Evolutionary conservation across 2,797 vertebrate genomes (phyloP).

Genomic region (Malurus leucopterus): DNA sequence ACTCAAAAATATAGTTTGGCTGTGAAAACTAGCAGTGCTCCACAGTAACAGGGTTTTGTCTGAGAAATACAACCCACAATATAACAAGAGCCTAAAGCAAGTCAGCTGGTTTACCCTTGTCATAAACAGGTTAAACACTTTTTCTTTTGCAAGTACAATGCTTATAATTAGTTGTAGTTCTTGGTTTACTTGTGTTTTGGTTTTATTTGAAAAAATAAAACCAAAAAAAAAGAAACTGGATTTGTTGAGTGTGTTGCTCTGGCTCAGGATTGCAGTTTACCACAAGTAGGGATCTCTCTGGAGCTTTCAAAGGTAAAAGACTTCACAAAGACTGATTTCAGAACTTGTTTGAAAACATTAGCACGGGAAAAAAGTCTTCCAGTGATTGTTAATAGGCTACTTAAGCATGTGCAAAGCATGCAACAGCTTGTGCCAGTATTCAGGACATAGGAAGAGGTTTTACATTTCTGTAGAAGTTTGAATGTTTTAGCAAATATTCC

Average conservation of each 20-base stretch:
- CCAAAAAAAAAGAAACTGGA: not conserved
- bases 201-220: not conserved
- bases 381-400: not conserved
- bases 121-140: not conserved
- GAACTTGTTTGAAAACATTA: not conserved
- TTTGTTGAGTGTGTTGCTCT: not conserved
- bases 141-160: not conserved
- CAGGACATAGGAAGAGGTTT: rapidly evolving
- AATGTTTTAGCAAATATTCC: not conserved
- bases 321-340: not conserved
- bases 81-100: not conserved
- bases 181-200: rapidly evolving
- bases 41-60: not conserved
- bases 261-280: not conserved
- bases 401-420: not conserved
- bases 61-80: not conserved
- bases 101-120: not conserved
- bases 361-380: not conserved
- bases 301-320: not conserved
- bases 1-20: not conserved
- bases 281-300: not conserved
- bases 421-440: not conserved
- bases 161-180: not conserved
- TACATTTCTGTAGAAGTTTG: not conserved
- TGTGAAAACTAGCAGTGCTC: not conserved